Evolutionary conservation across 2,888 invertebrate genomes (phyloP).

Genomic region (Cosmorhoe ocellata): DNA sequence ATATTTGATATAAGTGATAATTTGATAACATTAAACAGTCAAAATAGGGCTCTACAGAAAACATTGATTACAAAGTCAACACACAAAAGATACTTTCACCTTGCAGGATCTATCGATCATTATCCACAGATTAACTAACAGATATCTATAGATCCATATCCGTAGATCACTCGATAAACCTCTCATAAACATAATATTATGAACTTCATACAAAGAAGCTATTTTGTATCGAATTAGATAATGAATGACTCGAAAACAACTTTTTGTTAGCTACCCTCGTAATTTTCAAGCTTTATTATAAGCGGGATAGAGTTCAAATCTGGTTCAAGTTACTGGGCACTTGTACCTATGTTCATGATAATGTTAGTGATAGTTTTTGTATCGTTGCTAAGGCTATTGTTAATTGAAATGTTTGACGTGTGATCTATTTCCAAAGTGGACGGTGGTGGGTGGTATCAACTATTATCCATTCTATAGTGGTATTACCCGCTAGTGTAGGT

Average conservation of each 20-base stretch:
- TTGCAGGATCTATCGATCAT: too few species aligned
- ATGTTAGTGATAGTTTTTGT: conserved; percentile 32
- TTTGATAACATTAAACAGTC: too few species aligned
- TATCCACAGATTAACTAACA: too few species aligned
- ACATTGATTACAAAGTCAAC: too few species aligned
- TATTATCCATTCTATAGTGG: not conserved
- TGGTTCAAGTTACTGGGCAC: conserved; percentile 18
- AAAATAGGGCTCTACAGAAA: too few species aligned
- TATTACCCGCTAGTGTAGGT: conserved; percentile 4
- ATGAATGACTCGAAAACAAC: conserved; percentile 46
- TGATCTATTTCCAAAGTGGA: conserved; percentile 49
- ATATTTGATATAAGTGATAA: too few species aligned
- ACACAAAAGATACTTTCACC: too few species aligned
- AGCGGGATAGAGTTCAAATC: conserved; percentile 25
- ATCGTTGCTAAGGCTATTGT: conserved; percentile 48
- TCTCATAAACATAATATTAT: conserved; percentile 40
- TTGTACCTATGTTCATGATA: too few species aligned
- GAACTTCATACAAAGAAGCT: conserved; percentile 40
- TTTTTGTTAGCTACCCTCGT: conserved; percentile 31
- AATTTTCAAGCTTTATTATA: too few species aligned
- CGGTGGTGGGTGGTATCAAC: conserved; percentile 48
- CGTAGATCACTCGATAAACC: conserved; percentile 38
- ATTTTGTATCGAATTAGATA: conserved; percentile 39
- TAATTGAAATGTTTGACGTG: conserved; percentile 59
- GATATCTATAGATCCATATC: conserved; percentile 48